These are phyloP conservation scores for Philereme vetulata DNA, from an alignment of 2,888 invertebrate species.

Conservation along the genomic window DNA sequence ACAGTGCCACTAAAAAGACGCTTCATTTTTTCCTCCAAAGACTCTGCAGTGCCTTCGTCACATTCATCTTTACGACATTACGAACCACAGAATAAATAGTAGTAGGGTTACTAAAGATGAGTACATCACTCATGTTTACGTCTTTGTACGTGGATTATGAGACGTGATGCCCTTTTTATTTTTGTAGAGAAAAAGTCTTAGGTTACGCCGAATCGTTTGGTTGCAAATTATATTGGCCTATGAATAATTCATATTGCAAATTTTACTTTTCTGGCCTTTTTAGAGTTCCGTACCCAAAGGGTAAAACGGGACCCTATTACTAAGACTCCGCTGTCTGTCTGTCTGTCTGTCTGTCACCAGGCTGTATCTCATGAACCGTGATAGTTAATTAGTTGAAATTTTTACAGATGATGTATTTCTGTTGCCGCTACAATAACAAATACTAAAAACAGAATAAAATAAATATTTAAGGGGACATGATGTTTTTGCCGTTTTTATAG, in stretches of 20 bases:
- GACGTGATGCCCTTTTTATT: constrained; percentile 72
- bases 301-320: too few relatives aligned
- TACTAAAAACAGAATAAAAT: too few relatives aligned
- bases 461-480: too few relatives aligned
- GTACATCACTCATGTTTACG: constrained; percentile 74
- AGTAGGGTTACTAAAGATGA: constrained; percentile 65
- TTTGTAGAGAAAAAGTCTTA: constrained; percentile 52
- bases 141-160: constrained; percentile 79
- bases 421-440: too few relatives aligned
- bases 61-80: constrained; percentile 74
- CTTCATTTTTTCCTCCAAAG: constrained; percentile 40
- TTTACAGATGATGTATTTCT: too few relatives aligned
- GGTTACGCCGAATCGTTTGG: constrained; percentile 60
- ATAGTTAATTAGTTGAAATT: too few relatives aligned
- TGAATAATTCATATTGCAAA: constrained; percentile 60
- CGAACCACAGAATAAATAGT: constrained; percentile 29
- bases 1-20: constrained; percentile 44
- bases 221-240: constrained; percentile 73
- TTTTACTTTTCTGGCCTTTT: too few relatives aligned
- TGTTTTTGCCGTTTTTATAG: too few relatives aligned
- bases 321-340: too few relatives aligned
- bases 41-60: constrained; percentile 53
- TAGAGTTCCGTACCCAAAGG: too few relatives aligned
- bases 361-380: too few relatives aligned
- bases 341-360: too few relatives aligned